Base-by-base conservation (phyloP, 2,113 vertebrate genomes). In the Neopipo cinnamomea region DNA sequence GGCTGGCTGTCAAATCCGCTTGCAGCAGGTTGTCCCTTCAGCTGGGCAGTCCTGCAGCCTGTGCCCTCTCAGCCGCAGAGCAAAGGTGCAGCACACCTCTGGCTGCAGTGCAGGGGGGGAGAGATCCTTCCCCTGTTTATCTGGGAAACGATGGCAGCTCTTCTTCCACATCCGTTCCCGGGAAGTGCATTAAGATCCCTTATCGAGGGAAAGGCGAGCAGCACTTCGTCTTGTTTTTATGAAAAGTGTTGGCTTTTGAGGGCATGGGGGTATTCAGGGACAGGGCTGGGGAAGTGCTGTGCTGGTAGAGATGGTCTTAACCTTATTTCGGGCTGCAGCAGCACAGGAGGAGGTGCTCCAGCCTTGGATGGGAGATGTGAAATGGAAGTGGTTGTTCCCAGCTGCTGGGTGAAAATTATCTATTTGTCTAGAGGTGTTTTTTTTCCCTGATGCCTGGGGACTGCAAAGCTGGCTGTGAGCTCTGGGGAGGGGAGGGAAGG, bases 271-370 rank as follows among this genome's bases (percentile, higher is more conserved):
- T 66, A 66, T 89, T 52, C 14, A 8, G 87, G 89, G 93, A 72
- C 89, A 92, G 41, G 50, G 59, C 87, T 87, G 85, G 46, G 46
- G 70, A 87, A 89, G 76, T 6, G 42, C 41, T 0, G 0, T 70
- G 68, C 59, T 91, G 85, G 21, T 33, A 41, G 89, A 56, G 91
- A 71, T 71, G 87, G 70, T 67, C 81, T 81, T 80, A 84, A 77
- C 84, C 65, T 91, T 87, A 20, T 71, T 96, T 77, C 50, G 63
- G 87, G 73, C 80, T 78, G 33, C 87, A 77, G 84, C 8, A 7
- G 61, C 15, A 1, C 68, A 53, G 84, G 59, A 78, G 68, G 83
- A 86, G 72, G 68, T 80, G 67, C 76, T 73, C 71, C 13, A 33
- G 62, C 83, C 89, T 75, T 59, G 50, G 65, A 74, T 80, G 63